Evolutionary conservation across 2,797 vertebrate species (phyloP).

Genomic region (Lithobates pipiens): DNA sequence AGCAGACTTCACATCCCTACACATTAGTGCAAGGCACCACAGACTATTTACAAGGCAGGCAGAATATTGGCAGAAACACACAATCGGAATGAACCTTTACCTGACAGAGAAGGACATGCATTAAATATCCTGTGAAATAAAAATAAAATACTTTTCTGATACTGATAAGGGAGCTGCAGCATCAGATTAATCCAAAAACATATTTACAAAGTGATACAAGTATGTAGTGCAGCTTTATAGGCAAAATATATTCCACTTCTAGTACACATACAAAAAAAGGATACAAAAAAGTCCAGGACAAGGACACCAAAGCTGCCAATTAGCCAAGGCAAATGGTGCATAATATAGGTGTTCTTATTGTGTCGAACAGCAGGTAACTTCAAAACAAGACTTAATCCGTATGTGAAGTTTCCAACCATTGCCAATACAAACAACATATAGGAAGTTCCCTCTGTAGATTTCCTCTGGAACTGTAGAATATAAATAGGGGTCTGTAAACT

Average conservation of each 20-base stretch:
- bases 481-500: not conserved
- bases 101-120: too few relatives aligned
- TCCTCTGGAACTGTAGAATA: constrained; percentile 70
- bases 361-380: constrained; percentile 71
- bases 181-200: too few relatives aligned
- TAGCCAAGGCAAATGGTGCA: constrained; percentile 78
- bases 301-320: constrained; percentile 77
- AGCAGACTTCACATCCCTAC: too few relatives aligned
- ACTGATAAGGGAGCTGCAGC: too few relatives aligned
- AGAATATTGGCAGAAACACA: too few relatives aligned
- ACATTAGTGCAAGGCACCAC: too few relatives aligned
- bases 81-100: too few relatives aligned
- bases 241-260: not conserved
- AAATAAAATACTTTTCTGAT: too few relatives aligned
- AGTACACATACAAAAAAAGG: constrained; percentile 66
- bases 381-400: constrained; percentile 73
- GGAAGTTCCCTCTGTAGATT: constrained; percentile 76
- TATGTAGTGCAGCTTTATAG: not conserved
- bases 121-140: too few relatives aligned
- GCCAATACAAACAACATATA: constrained; percentile 75
- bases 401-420: constrained; percentile 75
- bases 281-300: constrained; percentile 77
- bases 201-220: too few relatives aligned
- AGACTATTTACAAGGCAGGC: too few relatives aligned
- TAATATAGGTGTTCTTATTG: constrained; percentile 68